phyloP scores from a whole-genome alignment of 2,888 invertebrate species.

The Tachina lurida region DNA sequence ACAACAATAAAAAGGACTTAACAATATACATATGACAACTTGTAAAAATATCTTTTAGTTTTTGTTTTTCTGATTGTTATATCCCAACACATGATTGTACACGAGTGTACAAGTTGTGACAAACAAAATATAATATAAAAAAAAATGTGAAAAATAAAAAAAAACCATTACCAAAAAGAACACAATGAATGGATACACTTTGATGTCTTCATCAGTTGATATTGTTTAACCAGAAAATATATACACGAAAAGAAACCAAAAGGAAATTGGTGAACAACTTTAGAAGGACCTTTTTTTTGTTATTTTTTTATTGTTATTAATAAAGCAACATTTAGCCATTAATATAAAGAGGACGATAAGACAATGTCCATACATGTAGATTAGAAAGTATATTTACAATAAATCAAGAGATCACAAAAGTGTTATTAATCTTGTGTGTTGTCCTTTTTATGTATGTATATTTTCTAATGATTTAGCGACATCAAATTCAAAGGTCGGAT shows the following conservation, averaged over 20 bases:
- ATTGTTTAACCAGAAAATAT: slow-evolving; percentile 56
- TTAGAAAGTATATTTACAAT: background rate
- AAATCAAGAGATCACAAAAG: background rate
- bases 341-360: slow-evolving; percentile 33
- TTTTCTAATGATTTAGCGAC: background rate
- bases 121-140: slow-evolving; percentile 10
- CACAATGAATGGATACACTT: slow-evolving; percentile 54
- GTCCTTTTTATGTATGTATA: background rate
- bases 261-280: slow-evolving; percentile 20
- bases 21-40: slow-evolving; percentile 49
- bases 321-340: slow-evolving; percentile 14
- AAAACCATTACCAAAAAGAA: slow-evolving; percentile 6
- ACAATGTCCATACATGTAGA: background rate
- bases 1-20: slow-evolving; percentile 7
- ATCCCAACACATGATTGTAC: background rate
- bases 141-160: slow-evolving; percentile 10
- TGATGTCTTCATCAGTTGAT: slow-evolving; percentile 61
- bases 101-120: slow-evolving; percentile 24
- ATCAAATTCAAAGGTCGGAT: background rate
- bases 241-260: background rate
- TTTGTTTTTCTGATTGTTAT: background rate
- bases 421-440: background rate
- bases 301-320: background rate
- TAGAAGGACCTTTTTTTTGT: slow-evolving; percentile 13
- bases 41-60: slow-evolving; percentile 24